Conservation (phyloP, 2,888 invertebrate species). For the Sthenelais limicola region DNA sequence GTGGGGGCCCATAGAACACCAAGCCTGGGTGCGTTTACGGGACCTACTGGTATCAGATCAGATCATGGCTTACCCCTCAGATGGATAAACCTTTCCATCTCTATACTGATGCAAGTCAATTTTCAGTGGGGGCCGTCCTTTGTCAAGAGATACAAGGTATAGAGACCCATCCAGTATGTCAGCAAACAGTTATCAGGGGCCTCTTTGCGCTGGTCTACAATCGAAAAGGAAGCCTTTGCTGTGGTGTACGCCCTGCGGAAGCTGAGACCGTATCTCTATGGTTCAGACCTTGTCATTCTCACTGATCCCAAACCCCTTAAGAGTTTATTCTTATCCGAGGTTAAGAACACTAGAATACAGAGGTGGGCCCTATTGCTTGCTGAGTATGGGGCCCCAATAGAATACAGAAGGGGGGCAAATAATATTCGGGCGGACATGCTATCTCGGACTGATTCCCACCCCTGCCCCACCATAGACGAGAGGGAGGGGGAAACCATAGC, state of each 20-base stretch:
- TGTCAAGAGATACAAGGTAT: constrained; percentile 8
- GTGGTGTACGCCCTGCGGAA: constrained; percentile 21
- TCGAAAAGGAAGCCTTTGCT: constrained; percentile 37
- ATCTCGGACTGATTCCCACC: too few species aligned
- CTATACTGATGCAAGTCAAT: constrained; percentile 19
- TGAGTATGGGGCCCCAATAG: constrained; percentile 46
- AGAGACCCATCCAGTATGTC: constrained; percentile 29
- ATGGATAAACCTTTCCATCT: constrained; percentile 22
- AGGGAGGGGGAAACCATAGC: too few species aligned
- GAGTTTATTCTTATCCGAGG: constrained; percentile 38
- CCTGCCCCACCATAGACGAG: too few species aligned
- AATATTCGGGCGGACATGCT: constrained; percentile 46
- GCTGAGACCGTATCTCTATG: constrained; percentile 40
- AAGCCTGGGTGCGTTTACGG: constrained; percentile 21
- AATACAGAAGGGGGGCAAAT: constrained; percentile 39
- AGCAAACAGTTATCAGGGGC: constrained; percentile 17
- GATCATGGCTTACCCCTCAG: constrained; percentile 34
- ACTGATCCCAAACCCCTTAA: constrained; percentile 42
- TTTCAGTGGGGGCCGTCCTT: constrained; percentile 11
- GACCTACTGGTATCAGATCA: neutral
- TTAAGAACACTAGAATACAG: constrained; percentile 44
- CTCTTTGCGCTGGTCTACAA: constrained; percentile 3
- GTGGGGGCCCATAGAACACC: neutral
- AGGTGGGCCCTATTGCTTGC: constrained; percentile 45
- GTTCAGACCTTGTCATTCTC: constrained; percentile 18